Conservation (phyloP, 2,888 invertebrate genomes). For the Drosophila antonietae region DNA sequence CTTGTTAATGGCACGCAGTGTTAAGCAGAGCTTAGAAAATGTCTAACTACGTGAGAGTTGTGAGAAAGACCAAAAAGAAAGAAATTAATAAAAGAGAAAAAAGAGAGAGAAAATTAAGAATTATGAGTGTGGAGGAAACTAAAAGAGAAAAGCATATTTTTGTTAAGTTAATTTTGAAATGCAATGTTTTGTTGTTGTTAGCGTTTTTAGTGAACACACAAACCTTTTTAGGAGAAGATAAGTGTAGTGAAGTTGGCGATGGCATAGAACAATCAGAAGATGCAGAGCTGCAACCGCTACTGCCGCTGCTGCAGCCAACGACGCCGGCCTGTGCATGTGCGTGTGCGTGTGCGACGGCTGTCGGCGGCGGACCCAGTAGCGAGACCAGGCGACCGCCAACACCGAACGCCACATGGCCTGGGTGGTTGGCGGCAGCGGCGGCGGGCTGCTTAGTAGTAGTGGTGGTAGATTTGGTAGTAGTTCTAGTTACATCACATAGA, state of each 20-base stretch:
- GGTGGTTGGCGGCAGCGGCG: conserved; percentile 44
- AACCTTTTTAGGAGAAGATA: conserved; percentile 85
- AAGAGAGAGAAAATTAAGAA: not conserved
- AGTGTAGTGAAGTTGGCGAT: conserved; percentile 85
- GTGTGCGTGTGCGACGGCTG: conserved; percentile 16
- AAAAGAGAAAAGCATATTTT: conserved; percentile 45
- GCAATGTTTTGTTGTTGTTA: conserved; percentile 53
- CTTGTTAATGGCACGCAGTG: conserved; percentile 8
- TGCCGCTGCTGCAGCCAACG: conserved; percentile 76
- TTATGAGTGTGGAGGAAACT: conserved; percentile 23
- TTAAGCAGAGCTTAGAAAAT: conserved; percentile 13
- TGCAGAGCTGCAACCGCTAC: conserved; percentile 84
- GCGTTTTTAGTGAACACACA: conserved; percentile 81
- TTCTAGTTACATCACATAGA: conserved; percentile 84
- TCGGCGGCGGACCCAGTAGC: conserved; percentile 56
- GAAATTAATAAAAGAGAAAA: not conserved
- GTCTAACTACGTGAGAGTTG: conserved; percentile 19
- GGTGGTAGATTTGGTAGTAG: conserved; percentile 79
- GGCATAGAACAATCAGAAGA: conserved; percentile 85
- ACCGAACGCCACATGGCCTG: conserved; percentile 31
- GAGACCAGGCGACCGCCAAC: conserved; percentile 43
- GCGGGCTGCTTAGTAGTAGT: conserved; percentile 79
- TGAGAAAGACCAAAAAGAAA: conserved; percentile 5
- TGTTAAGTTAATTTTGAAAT: conserved; percentile 39
- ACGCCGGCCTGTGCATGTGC: conserved; percentile 28